Percentiles rank a stretch among this genome's conserved stretches.
Evolutionary conservation across 2,888 invertebrate genomes (phyloP).

Genomic region (Yponomeuta malinellus): DNA sequence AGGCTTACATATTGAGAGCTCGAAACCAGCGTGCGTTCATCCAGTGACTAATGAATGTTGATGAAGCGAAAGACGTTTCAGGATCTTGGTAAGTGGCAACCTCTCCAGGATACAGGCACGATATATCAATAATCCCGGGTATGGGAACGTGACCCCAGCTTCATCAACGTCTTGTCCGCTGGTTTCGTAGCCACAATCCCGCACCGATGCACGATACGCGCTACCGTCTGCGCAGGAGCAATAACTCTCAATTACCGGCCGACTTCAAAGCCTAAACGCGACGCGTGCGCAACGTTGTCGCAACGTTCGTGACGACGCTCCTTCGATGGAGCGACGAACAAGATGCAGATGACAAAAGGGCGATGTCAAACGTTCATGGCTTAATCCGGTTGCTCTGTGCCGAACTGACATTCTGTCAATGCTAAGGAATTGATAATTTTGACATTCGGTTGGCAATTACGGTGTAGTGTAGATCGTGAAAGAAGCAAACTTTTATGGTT

Average conservation of each 20-base stretch:
- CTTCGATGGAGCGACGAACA: background rate
- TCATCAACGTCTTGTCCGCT: background rate
- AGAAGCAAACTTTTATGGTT: too few species aligned
- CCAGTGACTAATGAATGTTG: too few species aligned
- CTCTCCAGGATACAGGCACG: too few species aligned
- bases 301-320: slow-evolving; percentile 2
- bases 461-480: too few species aligned
- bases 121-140: too few species aligned
- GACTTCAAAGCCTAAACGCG: slow-evolving; percentile 13
- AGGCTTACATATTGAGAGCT: too few species aligned
- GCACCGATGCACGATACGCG: slow-evolving; percentile 12
- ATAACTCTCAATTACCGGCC: slow-evolving; percentile 22
- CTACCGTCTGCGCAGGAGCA: slow-evolving; percentile 16
- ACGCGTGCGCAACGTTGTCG: background rate
- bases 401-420: too few species aligned
- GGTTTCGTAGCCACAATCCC: slow-evolving; percentile 1
- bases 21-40: too few species aligned
- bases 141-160: background rate
- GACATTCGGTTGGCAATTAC: too few species aligned
- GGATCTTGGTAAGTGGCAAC: too few species aligned
- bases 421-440: too few species aligned
- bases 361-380: background rate
- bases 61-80: too few species aligned
- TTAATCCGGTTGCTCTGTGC: background rate
- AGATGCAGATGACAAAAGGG: slow-evolving; percentile 3